Percentiles rank a stretch among this genome's conserved stretches.
These are phyloP conservation scores for Xiphias gladius DNA, from an alignment of 2,113 vertebrate genomes.

Conservation along the genomic window DNA sequence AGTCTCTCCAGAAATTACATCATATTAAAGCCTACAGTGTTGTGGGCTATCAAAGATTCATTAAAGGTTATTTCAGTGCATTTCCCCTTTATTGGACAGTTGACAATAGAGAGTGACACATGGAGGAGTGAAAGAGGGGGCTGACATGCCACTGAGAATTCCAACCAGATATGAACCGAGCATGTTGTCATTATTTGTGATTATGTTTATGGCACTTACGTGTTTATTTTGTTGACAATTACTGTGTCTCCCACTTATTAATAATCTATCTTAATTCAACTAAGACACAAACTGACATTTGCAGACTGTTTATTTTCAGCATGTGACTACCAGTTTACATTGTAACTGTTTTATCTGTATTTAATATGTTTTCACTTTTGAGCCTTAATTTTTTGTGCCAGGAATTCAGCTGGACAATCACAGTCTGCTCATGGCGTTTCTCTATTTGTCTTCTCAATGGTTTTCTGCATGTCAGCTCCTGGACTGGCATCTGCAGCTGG, in stretches of 20 bases:
- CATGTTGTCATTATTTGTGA: too few relatives aligned
- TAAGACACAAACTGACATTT: background rate
- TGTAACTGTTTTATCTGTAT: background rate
- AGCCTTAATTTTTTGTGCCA: background rate
- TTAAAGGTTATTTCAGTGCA: background rate
- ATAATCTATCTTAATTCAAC: background rate
- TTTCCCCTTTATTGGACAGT: background rate
- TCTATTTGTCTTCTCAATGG: background rate
- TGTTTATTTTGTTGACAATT: background rate
- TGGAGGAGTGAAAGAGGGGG: too few relatives aligned
- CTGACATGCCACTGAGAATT: too few relatives aligned
- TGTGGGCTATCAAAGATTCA: too few relatives aligned
- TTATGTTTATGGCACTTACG: too few relatives aligned
- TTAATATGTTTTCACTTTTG: background rate
- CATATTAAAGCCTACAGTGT: too few relatives aligned
- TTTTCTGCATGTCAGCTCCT: constrained; percentile 85
- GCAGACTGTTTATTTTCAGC: background rate
- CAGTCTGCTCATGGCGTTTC: background rate
- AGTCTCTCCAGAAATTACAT: too few relatives aligned
- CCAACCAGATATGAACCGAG: too few relatives aligned
- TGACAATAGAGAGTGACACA: too few relatives aligned
- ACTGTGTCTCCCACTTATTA: background rate
- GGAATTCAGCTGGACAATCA: background rate
- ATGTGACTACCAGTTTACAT: background rate
- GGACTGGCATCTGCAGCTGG: constrained; percentile 94